Evolutionary conservation across 2,888 invertebrate species (phyloP).

Genomic region (Dioctria rufipes): DNA sequence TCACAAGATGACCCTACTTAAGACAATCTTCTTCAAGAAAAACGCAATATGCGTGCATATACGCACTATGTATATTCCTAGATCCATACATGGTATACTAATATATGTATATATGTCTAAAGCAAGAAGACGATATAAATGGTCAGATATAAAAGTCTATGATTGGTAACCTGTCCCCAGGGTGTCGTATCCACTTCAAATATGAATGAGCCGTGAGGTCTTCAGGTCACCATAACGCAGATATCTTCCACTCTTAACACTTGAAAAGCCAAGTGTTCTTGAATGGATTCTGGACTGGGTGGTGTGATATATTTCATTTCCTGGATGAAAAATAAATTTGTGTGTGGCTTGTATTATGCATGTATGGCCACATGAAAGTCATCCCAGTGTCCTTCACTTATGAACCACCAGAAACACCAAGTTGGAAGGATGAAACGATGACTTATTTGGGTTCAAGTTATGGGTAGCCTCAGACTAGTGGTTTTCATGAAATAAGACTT

Average conservation of each 20-base stretch:
- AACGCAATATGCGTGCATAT: neutral
- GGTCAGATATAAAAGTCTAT: slow-evolving; percentile 58
- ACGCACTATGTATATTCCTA: neutral
- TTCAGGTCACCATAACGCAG: slow-evolving; percentile 6
- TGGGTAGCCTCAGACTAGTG: slow-evolving; percentile 53
- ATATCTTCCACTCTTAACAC: neutral
- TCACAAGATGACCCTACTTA: slow-evolving; percentile 53
- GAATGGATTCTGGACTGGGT: slow-evolving; percentile 8
- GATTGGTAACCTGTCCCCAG: slow-evolving; percentile 60
- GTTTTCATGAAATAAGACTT: slow-evolving; percentile 50
- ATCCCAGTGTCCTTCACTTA: slow-evolving; percentile 41
- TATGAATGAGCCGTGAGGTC: slow-evolving; percentile 51
- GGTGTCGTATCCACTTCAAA: slow-evolving; percentile 57
- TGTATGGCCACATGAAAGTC: slow-evolving; percentile 24
- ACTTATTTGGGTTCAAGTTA: slow-evolving; percentile 9
- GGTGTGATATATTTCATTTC: slow-evolving; percentile 52
- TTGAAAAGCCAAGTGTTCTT: neutral
- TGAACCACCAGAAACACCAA: neutral
- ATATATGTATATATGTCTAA: slow-evolving; percentile 1
- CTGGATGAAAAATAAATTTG: slow-evolving; percentile 45
- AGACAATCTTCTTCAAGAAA: slow-evolving; percentile 38
- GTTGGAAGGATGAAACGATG: slow-evolving; percentile 15
- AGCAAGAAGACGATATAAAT: slow-evolving; percentile 37
- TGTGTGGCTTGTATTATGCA: slow-evolving; percentile 45
- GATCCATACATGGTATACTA: neutral